Evolutionary conservation across 2,797 vertebrate genomes (phyloP), one percentile per base, ranked within the genome.

Genomic region (Nyctibius grandis): DNA sequence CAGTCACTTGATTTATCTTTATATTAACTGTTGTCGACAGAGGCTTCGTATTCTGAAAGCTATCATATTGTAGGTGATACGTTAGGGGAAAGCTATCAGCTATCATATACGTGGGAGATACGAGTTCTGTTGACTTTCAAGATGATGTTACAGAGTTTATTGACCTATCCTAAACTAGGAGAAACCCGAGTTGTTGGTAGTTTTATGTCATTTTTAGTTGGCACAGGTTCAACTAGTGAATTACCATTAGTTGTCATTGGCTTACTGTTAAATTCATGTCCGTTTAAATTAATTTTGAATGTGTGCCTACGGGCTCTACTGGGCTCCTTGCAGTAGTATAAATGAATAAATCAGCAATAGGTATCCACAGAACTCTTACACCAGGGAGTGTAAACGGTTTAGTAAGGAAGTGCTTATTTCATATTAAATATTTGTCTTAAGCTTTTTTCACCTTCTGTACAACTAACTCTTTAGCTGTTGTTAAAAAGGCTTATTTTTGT

Each of bases 341-440:
- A 95, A 88, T 92, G 81, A 96, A 96, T 95, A 96, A 96, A 96
- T 91, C 89, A 95, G 74, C 80, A 53, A 63, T 53, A 80, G 50
- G 56, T 89, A 91, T 59, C 77, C 94, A 91, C 93, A 69, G 89
- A 92, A 88, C 56, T 64, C 40, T 89, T 83, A 83, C 36, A 72
- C 81, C 42, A 53, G 22, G n/a, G 85, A 57, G 18, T 64, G 15
- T 64, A 86, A 89, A 91, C 75, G 81, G 36, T 70, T 95, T 82
- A 78, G 64, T 65, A 64, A 89, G 73, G 68, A 93, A 85, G 23
- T 13, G 74, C 64, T 88, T 73, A 79, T 70, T 92, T 93, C 78
- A 84, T 94, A 91, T 72, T 65, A 95, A 95, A 93, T 97, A 74
- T 94, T 94, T 95, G 75, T 96, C 86, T 93, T 84, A 65, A 79